Evolutionary conservation across 2,797 vertebrate genomes (phyloP).

Genomic region (Danionella dracula): DNA sequence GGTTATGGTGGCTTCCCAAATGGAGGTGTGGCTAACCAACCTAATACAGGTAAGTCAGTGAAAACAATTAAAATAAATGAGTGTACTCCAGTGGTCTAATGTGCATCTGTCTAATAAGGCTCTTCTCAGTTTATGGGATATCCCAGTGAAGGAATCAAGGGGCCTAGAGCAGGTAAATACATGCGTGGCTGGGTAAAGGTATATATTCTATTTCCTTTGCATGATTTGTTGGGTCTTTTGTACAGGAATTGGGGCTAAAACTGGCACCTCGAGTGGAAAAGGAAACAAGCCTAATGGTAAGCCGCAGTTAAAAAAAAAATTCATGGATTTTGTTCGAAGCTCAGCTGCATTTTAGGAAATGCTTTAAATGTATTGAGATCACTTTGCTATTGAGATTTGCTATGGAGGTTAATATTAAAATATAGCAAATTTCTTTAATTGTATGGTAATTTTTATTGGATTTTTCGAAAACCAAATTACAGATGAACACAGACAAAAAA

Average conservation of each 20-base stretch:
- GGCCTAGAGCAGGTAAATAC: conserved; percentile 24
- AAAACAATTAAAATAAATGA: not conserved
- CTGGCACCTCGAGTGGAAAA: conserved; percentile 21
- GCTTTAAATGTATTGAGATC: too few species aligned
- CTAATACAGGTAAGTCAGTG: conserved; percentile 35
- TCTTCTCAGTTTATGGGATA: not conserved
- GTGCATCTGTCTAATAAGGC: too few species aligned
- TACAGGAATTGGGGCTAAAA: conserved; percentile 19
- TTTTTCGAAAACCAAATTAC: too few species aligned
- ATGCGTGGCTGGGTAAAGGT: not conserved
- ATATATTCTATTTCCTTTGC: not conserved
- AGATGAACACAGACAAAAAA: too few species aligned
- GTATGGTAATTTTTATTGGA: too few species aligned
- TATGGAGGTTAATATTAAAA: too few species aligned
- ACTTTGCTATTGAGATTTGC: too few species aligned
- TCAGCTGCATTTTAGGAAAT: too few species aligned
- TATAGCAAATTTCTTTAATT: too few species aligned
- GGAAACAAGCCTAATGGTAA: conserved; percentile 28
- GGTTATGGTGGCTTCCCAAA: conserved; percentile 27
- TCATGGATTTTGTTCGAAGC: too few species aligned
- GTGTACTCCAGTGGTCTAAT: too few species aligned
- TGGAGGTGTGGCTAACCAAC: conserved; percentile 18
- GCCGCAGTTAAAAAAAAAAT: not conserved
- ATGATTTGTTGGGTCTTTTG: too few species aligned
- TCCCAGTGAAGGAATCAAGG: conserved; percentile 1